phyloP scores from a whole-genome alignment of 2,797 vertebrate genomes.

The Chrysocyon brachyurus region DNA sequence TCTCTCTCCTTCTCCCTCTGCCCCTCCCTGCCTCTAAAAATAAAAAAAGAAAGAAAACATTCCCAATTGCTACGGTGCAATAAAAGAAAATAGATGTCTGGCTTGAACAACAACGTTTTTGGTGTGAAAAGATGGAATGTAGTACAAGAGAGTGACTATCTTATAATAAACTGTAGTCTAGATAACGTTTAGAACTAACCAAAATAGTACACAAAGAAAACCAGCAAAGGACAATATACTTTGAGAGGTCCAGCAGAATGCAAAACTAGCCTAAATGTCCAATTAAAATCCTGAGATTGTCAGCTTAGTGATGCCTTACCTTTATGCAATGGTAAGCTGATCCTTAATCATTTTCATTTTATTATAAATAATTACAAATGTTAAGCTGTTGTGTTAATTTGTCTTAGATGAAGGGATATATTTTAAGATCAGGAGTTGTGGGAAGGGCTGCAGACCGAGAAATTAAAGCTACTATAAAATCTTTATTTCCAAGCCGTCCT shows the following conservation, averaged over 20 bases:
- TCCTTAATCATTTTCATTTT: conserved; percentile 30
- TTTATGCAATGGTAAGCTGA: background rate
- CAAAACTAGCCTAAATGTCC: background rate
- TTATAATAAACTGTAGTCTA: background rate
- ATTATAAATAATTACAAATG: background rate
- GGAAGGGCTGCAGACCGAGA: background rate
- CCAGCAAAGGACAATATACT: background rate
- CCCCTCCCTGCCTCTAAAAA: background rate
- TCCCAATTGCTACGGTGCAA: background rate
- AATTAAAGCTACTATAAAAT: conserved; percentile 37
- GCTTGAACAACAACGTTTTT: background rate
- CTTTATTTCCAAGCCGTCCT: background rate
- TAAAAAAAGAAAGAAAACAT: background rate
- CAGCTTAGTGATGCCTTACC: background rate
- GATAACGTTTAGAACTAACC: background rate
- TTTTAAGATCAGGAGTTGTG: conserved; percentile 52
- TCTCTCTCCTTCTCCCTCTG: background rate
- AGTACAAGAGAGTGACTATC: background rate
- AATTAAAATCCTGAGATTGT: background rate
- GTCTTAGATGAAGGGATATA: background rate
- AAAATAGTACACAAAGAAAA: background rate
- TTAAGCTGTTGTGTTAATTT: background rate
- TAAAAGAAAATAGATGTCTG: conserved; percentile 28
- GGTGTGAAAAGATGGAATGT: background rate
- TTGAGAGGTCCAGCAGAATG: background rate